Evolutionary conservation across 2,888 invertebrate genomes (phyloP).

Genomic region (Spisula subtruncata): DNA sequence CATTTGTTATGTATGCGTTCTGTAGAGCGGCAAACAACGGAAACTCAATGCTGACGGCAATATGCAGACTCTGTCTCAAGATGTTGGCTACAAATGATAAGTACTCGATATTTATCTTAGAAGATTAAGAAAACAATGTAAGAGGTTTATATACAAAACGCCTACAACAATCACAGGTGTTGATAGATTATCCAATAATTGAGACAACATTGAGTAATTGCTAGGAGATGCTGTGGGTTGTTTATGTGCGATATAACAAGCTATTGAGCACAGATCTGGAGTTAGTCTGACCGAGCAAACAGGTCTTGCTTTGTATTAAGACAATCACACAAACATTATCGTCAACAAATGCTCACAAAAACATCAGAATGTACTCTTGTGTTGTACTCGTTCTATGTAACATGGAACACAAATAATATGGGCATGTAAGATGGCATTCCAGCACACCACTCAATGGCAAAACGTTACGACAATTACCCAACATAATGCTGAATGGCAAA

Average conservation of each 20-base stretch:
- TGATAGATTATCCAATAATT: neutral
- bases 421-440: no score
- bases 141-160: neutral
- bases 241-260: neutral
- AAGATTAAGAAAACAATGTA: constrained; percentile 6
- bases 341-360: no score
- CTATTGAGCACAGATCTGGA: neutral
- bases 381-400: no score
- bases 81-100: neutral
- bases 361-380: no score
- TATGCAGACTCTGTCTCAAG: neutral
- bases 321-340: no score
- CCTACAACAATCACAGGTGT: neutral
- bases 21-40: neutral
- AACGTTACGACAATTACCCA: no score
- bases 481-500: no score
- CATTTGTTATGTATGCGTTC: constrained; percentile 8
- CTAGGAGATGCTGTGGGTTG: no score
- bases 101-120: constrained; percentile 8
- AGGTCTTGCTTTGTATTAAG: no score
- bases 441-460: no score
- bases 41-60: neutral
- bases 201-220: neutral
- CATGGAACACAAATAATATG: no score
- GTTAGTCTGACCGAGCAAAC: no score